Evolutionary conservation across 2,113 vertebrate species (phyloP), one percentile per base, ranked within the genome.

Genomic region (Melanocharis versteri): DNA sequence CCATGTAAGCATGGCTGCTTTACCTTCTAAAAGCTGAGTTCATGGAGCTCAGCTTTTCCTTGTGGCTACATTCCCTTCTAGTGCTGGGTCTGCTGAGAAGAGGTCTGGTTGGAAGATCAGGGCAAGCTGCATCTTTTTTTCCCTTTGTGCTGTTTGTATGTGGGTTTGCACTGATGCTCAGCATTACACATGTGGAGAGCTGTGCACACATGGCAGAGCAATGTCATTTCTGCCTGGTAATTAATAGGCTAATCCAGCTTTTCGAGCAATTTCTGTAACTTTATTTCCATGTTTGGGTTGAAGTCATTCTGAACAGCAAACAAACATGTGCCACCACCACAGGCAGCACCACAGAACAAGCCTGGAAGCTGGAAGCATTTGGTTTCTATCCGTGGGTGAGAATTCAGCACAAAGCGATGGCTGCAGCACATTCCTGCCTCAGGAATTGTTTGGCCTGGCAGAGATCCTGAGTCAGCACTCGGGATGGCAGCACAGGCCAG

Each of bases 361-460:
- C 35, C 72, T 58, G 62, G 9, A 44, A 76, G 60, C 65, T 84
- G 50, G 72, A 54, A 17, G 68, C 9, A 0, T 71, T 92, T 58
- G 4, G 7, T 85, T 91, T 62, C 37, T 86, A 73, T 81, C 1
- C 1, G 7, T 57, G 77, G 70, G 48, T 87, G 68, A 97, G 82
- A 65, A 75, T 15, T 87, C 53, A 58, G 37, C 19, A 22, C 53
- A 40, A 6, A 85, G 57, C 10, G 15, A 58, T 26, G 51, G 47
- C 48, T 72, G 62, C 85, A 93, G 80, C 81, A 64, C 91, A 73
- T 96, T 85, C 65, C 93, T 97, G 77, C 86, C 33, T 21, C n/a
- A n/a, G 76, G 68, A 83, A 11, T 65, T 89, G 85, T 96, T 94
- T 95, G 91, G 61, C 2, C 89, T 97, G 96, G 93, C 94, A 78